Base-by-base conservation (phyloP, 2,113 vertebrate genomes). In the Rhinogobius similis region DNA sequence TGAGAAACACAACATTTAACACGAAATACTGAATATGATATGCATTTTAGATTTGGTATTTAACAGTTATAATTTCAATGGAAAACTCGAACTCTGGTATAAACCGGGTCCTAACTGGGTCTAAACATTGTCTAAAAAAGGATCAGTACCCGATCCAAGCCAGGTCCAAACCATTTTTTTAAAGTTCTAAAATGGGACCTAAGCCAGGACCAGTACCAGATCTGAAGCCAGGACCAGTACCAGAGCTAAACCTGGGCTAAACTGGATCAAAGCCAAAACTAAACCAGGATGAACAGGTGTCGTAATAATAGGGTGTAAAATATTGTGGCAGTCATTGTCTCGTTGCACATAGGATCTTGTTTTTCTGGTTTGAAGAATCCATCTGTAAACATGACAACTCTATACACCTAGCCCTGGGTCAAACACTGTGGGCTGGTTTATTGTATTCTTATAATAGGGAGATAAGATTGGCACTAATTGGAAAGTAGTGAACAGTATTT, bases 1-100 rank as follows among this genome's bases (percentile, higher is more conserved):
- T 99, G 91, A 98, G 97, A 94, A 46, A 20, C 21, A 14, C 7
- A 7, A 13, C n/a, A n/a, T n/a, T n/a, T n/a, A n/a, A n/a, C 2
- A 26, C 21, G 13, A 24, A 55, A 55, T 13, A 1, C 10, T 26
- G 21, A 5, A 11, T 5, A 23, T 21, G 3, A 21, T 23, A 1
- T 21, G 48, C 9, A 9, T 18, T 10, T 50, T 36, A 36, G 9
- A 36, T 36, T 5, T 36, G 32, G 32, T 36, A 36, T 36, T 36
- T 36, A 36, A 36, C n/a, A n/a, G n/a, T n/a, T n/a, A n/a, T n/a
- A n/a, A n/a, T n/a, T n/a, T n/a, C n/a, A n/a, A n/a, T n/a, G n/a
- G n/a, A n/a, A n/a, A n/a, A n/a, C n/a, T n/a, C n/a, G n/a, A n/a
- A n/a, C n/a, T n/a, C n/a, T n/a, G n/a, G n/a, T n/a, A n/a, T n/a